Percentiles rank a stretch among this genome's conserved stretches.
phyloP scores from a whole-genome alignment of 1,140 invertebrate species.

The Galendromus occidentalis region DNA sequence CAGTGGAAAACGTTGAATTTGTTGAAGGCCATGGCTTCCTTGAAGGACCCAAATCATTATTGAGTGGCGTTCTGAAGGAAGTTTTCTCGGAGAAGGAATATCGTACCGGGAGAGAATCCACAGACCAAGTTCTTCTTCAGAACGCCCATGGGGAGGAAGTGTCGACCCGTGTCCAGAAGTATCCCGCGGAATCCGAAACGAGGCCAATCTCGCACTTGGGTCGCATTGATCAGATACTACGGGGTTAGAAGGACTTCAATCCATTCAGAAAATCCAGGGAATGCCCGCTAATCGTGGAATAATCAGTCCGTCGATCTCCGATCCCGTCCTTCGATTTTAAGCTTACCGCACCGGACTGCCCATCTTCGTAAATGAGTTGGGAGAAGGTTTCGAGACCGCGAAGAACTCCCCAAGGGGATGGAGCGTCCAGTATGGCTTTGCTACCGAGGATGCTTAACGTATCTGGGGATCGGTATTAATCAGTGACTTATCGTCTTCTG shows the following conservation, averaged over 20 bases:
- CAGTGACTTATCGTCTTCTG: neutral
- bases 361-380: constrained; percentile 24
- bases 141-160: constrained; percentile 28
- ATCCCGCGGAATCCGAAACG: constrained; percentile 32
- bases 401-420: constrained; percentile 27
- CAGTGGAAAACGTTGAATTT: constrained; percentile 40
- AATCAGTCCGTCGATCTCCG: no score
- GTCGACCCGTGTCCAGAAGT: constrained; percentile 32
- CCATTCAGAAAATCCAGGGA: constrained; percentile 4
- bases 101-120: neutral
- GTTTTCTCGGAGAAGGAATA: no score
- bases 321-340: constrained; percentile 16
- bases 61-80: neutral
- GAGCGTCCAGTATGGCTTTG: constrained; percentile 24
- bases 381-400: constrained; percentile 28
- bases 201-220: constrained; percentile 22
- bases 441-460: constrained; percentile 28
- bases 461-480: constrained; percentile 24
- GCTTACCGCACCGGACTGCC: constrained; percentile 12
- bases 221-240: constrained; percentile 22
- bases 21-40: constrained; percentile 28
- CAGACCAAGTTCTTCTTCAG: constrained; percentile 28
- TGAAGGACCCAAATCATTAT: neutral
- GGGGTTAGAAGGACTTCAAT: constrained; percentile 11
- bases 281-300: no score